Evolutionary conservation across 92 coral and sea anemone species (phyloP).

Genomic region (Virgularia gustaviana): DNA sequence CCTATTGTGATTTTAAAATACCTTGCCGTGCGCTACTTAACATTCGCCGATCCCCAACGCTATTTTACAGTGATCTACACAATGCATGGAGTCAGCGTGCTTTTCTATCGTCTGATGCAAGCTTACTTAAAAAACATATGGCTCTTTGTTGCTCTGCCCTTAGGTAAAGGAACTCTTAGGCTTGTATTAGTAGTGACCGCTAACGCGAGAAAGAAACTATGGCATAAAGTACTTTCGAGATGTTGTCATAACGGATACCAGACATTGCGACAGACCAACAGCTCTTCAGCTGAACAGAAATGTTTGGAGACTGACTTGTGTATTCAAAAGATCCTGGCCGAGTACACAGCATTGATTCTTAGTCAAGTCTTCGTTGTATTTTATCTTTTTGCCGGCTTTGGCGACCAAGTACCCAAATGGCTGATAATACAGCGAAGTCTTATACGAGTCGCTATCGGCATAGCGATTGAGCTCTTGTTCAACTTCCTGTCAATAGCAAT

Average conservation of each 20-base stretch:
- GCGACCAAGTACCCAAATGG: neutral
- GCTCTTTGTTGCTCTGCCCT: constrained; percentile 51
- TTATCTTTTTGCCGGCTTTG: neutral
- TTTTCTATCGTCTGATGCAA: constrained; percentile 62
- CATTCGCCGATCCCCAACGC: constrained; percentile 50
- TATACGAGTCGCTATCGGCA: constrained; percentile 51
- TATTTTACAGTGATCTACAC: constrained; percentile 42
- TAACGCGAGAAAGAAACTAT: constrained; percentile 57
- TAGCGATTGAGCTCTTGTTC: constrained; percentile 59
- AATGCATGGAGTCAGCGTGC: constrained; percentile 40
- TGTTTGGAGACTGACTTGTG: constrained; percentile 72
- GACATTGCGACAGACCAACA: constrained; percentile 8
- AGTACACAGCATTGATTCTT: constrained; percentile 29
- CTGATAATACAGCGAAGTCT: constrained; percentile 24
- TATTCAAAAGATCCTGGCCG: constrained; percentile 64
- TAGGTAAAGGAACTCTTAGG: constrained; percentile 56
- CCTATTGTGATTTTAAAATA: neutral
- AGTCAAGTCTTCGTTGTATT: neutral
- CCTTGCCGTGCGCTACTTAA: constrained; percentile 40
- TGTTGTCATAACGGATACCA: neutral
- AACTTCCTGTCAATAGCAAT: constrained; percentile 48
- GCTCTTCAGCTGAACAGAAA: constrained; percentile 58
- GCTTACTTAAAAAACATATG: constrained; percentile 58
- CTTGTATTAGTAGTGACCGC: too few relatives aligned
- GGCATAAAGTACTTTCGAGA: constrained; percentile 25